Percentiles rank a stretch among this genome's conserved stretches.
These are phyloP conservation scores for Lasioglossum zephyrum DNA, from an alignment of 2,888 invertebrate genomes.

Conservation along the genomic window DNA sequence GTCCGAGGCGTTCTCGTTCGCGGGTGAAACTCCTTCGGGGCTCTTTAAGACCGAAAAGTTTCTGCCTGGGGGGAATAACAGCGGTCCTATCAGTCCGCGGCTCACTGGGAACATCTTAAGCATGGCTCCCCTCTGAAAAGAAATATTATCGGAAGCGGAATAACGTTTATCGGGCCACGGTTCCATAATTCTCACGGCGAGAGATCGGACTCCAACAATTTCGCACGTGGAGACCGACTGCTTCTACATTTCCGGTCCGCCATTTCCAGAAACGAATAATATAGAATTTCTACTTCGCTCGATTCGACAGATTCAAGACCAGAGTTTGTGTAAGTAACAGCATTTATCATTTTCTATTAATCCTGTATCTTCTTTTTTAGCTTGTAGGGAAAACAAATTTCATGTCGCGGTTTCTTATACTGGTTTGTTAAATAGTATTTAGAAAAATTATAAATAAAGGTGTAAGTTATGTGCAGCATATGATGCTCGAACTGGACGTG, in stretches of 20 bases:
- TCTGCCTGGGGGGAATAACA: slow-evolving; percentile 58
- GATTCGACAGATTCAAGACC: neutral
- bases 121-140: slow-evolving; percentile 33
- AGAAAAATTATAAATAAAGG: too few species aligned
- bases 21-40: slow-evolving; percentile 53
- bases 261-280: neutral
- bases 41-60: slow-evolving; percentile 62
- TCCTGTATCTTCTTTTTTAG: too few species aligned
- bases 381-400: too few species aligned
- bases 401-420: too few species aligned
- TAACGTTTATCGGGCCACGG: slow-evolving; percentile 49
- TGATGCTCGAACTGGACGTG: too few species aligned
- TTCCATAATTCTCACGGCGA: slow-evolving; percentile 4
- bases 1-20: slow-evolving; percentile 20
- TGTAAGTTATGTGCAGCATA: too few species aligned
- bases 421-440: too few species aligned
- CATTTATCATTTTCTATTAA: too few species aligned
- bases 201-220: neutral
- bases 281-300: neutral
- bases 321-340: neutral
- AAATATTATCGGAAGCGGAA: slow-evolving; percentile 55
- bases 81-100: slow-evolving; percentile 50
- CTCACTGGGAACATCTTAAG: slow-evolving; percentile 51
- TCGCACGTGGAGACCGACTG: neutral
- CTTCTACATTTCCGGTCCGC: neutral